These are phyloP conservation scores for Caiman crocodilus DNA, from an alignment of 2,797 vertebrate species.

Conservation along the genomic window DNA sequence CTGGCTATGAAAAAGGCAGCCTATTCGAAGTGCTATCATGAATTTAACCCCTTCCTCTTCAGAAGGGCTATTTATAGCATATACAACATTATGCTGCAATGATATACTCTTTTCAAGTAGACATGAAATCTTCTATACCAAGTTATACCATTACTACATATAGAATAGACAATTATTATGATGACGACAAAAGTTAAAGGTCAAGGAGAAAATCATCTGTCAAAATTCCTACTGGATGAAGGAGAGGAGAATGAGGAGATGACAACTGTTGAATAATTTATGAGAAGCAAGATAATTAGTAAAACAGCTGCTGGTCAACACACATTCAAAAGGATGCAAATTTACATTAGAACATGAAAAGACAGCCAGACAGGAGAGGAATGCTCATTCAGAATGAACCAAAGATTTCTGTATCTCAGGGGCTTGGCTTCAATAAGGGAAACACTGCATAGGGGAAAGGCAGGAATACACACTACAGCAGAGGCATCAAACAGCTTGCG, in stretches of 20 bases:
- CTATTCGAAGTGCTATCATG: background rate
- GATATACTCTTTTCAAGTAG: background rate
- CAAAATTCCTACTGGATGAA: too few species aligned
- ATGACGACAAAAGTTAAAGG: background rate
- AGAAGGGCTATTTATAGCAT: background rate
- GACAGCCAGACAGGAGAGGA: too few species aligned
- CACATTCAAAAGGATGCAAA: too few species aligned
- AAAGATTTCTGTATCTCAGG: background rate
- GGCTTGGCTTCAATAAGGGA: background rate
- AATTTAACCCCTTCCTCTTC: constrained; percentile 26
- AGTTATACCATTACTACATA: background rate
- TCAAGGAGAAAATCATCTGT: too few species aligned
- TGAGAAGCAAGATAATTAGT: too few species aligned
- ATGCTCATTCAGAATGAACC: too few species aligned
- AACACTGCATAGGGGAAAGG: background rate
- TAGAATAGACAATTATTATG: background rate
- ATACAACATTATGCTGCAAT: background rate
- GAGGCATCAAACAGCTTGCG: too few species aligned
- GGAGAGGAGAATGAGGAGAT: too few species aligned
- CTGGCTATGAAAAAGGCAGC: constrained; percentile 9
- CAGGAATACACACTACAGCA: background rate
- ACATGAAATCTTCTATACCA: background rate
- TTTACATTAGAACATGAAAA: too few species aligned
- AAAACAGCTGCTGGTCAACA: too few species aligned
- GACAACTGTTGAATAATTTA: too few species aligned